Evolutionary conservation across 2,888 invertebrate genomes (phyloP), one percentile per base, ranked within the genome.

Genomic region (Agapostemon virescens): DNA sequence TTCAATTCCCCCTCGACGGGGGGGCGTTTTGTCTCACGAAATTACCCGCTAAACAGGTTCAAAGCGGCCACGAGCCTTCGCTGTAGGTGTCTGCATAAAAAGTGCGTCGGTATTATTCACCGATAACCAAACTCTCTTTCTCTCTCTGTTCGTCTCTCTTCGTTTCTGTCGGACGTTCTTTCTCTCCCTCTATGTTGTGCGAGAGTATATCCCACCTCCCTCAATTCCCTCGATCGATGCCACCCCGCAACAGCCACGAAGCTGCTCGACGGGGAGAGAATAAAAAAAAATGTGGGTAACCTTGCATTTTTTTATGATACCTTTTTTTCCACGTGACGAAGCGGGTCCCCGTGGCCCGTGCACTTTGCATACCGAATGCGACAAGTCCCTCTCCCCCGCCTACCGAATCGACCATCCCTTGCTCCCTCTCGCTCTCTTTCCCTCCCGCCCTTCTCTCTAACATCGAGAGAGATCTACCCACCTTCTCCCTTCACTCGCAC

Each of bases 281-380:
- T 84, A 84, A 85, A 88, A 88, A 90, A 89, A 89, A 88, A 89
- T 89, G 87, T 88, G 88, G 89, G 89, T 90, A 90, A 90, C 91
- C 91, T 91, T 90, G 89, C 88, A 90, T 87, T 90, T 90, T 89
- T 89, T 91, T 90, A 85, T 85, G 79, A 82, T 84, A 85, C 84
- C 82, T 83, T 86, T 90, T 89, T 87, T 84, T 84, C 74, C 80
- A 81, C 85, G 81, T 70, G 69, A 77, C 79, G 81, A 82, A 79
- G 77, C 83, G 71, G 78, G 80, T 82, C 77, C 81, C 64, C 77
- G 77, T 74, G 84, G 78, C 85, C 81, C 79, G 86, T 89, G 88
- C 88, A 89, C 88, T 90, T 89, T 89, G 88, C 89, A 88, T 87
- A 88, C 87, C 79, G 86, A 87, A 87, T 88, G 87, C 87, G 89